A percentile compares a stretch with the other conserved stretches of the same genome.
These are phyloP conservation scores for Pantherophis alleghaniensis DNA, from an alignment of 2,797 vertebrate species.

Conservation along the genomic window DNA sequence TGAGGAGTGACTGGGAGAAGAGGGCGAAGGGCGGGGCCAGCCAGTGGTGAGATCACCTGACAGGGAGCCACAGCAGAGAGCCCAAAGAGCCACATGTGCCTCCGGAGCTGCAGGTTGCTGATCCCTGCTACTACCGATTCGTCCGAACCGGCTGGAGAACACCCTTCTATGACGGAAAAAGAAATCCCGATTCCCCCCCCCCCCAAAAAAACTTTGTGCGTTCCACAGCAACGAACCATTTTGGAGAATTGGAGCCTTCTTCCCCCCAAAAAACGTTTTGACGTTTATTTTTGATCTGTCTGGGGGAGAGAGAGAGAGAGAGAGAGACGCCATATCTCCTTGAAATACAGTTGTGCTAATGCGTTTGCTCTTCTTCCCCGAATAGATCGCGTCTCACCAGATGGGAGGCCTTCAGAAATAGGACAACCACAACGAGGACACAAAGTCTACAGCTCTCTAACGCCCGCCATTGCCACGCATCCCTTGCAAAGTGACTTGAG, in stretches of 20 bases:
- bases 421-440: neutral
- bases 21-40: no score
- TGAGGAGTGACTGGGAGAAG: no score
- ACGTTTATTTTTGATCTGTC: neutral
- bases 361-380: neutral
- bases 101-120: no score
- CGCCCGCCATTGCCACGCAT: neutral
- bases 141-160: no score
- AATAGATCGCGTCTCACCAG: neutral
- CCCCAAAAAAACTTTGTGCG: neutral
- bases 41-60: no score
- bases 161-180: neutral
- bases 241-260: neutral
- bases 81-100: no score
- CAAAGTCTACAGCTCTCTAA: neutral
- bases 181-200: neutral
- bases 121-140: no score
- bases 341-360: no score
- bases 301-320: neutral
- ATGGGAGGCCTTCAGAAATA: conserved; percentile 20
- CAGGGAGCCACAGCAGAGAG: no score
- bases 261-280: neutral
- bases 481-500: neutral
- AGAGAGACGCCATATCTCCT: neutral
- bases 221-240: neutral